Conservation (phyloP, 2,888 invertebrate species). For the Mactromeris polynyma region DNA sequence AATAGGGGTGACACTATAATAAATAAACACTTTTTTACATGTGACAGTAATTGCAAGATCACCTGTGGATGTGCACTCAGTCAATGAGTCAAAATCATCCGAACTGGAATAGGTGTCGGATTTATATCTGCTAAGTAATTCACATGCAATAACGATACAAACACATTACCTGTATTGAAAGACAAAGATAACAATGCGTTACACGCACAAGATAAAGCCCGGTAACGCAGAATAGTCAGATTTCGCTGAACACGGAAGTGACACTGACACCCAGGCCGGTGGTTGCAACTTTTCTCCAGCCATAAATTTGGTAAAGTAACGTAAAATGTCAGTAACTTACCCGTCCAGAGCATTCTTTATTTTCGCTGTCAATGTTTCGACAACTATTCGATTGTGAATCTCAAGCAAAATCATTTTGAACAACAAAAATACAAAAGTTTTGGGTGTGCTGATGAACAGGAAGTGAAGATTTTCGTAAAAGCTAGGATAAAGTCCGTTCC, state of each 20-base stretch:
- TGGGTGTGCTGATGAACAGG: constrained; percentile 11
- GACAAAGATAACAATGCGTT: too few species aligned
- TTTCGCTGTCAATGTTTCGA: constrained; percentile 98
- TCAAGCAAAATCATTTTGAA: constrained; percentile 91
- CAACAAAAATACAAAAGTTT: constrained; percentile 1
- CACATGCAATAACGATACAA: background rate
- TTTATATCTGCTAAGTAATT: background rate
- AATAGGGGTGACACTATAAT: too few species aligned
- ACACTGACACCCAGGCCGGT: background rate
- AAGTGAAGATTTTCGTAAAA: background rate
- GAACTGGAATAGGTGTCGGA: background rate
- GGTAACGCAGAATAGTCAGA: background rate
- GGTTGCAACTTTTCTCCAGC: background rate
- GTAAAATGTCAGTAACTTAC: constrained; percentile 89
- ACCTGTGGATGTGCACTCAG: background rate
- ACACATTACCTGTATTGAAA: background rate
- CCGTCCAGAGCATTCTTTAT: constrained; percentile 98
- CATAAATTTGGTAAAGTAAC: background rate
- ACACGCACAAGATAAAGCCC: background rate
- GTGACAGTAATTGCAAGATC: too few species aligned
- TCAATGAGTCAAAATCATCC: background rate
- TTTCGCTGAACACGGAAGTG: constrained; percentile 31
- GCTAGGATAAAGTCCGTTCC: background rate
- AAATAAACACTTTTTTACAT: too few species aligned
- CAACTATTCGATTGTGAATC: constrained; percentile 99